Conservation (phyloP, 2,797 vertebrate species). For the Lacerta bilineata region DNA sequence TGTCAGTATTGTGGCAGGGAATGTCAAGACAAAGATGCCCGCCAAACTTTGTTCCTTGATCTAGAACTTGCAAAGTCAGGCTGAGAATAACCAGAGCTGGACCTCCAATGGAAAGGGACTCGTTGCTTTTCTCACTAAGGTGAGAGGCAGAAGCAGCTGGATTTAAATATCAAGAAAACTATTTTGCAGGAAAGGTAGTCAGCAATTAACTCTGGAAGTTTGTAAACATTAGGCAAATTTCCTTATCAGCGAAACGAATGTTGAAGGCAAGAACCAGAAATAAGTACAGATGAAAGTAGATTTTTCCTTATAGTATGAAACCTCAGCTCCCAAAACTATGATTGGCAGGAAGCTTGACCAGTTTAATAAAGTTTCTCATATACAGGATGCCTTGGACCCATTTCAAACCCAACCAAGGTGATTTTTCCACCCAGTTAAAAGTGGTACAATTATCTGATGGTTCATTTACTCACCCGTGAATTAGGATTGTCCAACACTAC, state of each 20-base stretch:
- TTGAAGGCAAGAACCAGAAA: background rate
- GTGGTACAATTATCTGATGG: constrained; percentile 11
- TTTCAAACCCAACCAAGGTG: background rate
- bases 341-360: too few species aligned
- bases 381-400: background rate
- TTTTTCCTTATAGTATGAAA: background rate
- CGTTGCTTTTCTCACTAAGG: background rate
- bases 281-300: background rate
- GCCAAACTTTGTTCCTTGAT: too few species aligned
- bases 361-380: too few species aligned
- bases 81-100: background rate
- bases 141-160: background rate
- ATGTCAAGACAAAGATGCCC: background rate
- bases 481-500: constrained; percentile 94
- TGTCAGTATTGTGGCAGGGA: background rate
- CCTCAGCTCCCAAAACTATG: too few species aligned
- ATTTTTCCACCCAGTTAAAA: background rate
- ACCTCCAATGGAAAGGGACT: too few species aligned
- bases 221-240: background rate
- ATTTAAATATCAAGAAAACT: background rate
- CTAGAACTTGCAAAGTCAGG: too few species aligned
- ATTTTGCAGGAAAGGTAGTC: background rate
- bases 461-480: constrained; percentile 87
- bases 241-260: too few species aligned
- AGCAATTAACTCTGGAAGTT: background rate